These are phyloP conservation scores for Chiloscyllium punctatum DNA, from an alignment of 2,797 vertebrate species.

Conservation along the genomic window DNA sequence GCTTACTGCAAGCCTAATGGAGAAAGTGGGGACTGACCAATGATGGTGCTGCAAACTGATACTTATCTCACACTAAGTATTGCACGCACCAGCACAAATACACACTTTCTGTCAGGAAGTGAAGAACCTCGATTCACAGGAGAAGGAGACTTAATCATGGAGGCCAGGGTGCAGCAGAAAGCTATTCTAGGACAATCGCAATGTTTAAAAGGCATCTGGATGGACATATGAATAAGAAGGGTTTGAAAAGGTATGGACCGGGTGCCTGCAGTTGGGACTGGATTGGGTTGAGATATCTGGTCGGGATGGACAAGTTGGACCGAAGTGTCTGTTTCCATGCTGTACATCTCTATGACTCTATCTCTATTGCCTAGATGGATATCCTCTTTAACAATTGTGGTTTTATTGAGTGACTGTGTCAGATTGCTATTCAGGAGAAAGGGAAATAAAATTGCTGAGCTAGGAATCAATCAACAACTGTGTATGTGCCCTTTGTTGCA, in stretches of 20 bases:
- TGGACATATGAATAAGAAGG: too few relatives aligned
- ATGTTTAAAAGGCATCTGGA: too few relatives aligned
- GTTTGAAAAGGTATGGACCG: too few relatives aligned
- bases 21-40: neutral
- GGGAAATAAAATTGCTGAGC: neutral
- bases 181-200: too few relatives aligned
- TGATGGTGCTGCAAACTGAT: neutral
- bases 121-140: neutral
- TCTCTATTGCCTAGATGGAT: too few relatives aligned
- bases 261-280: too few relatives aligned
- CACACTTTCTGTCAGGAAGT: neutral
- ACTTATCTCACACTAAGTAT: neutral
- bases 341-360: too few relatives aligned
- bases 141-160: neutral
- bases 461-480: neutral
- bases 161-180: too few relatives aligned
- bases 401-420: neutral
- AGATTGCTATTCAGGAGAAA: neutral
- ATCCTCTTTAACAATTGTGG: neutral
- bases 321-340: too few relatives aligned
- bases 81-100: neutral
- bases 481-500: neutral
- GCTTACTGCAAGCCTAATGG: neutral
- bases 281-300: too few relatives aligned
- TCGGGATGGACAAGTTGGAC: too few relatives aligned